Evolutionary conservation across 2,888 invertebrate genomes (phyloP).

Genomic region (Arrhopalites spinosus): DNA sequence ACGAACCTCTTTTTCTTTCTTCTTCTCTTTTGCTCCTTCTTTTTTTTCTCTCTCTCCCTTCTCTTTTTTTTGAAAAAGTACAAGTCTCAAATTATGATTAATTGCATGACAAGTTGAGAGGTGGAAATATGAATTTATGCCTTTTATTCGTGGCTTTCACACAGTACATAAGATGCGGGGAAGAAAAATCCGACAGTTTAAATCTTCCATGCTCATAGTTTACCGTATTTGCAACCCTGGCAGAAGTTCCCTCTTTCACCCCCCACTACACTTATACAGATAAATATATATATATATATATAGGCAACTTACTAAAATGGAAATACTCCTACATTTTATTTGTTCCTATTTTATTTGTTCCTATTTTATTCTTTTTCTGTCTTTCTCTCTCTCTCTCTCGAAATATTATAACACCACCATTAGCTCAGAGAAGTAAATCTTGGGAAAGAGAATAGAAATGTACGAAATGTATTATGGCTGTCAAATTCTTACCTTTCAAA

Average conservation of each 20-base stretch:
- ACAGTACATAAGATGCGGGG: slow-evolving; percentile 21
- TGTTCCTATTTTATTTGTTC: background rate
- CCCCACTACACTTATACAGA: background rate
- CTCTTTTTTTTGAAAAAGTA: slow-evolving; percentile 27
- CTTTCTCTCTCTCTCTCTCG: no score
- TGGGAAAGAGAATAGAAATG: background rate
- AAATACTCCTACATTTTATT: background rate
- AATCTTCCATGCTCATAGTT: slow-evolving; percentile 28
- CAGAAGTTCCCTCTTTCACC: slow-evolving; percentile 21
- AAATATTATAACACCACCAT: no score
- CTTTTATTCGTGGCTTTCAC: slow-evolving; percentile 40
- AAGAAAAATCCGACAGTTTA: slow-evolving; percentile 36
- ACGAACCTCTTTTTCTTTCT: slow-evolving; percentile 7
- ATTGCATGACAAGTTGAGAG: slow-evolving; percentile 40
- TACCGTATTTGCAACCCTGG: slow-evolving; percentile 34
- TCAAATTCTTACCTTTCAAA: background rate
- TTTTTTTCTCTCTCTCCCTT: slow-evolving; percentile 8
- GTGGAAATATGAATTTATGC: slow-evolving; percentile 46
- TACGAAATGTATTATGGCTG: background rate
- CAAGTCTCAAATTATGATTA: slow-evolving; percentile 43
- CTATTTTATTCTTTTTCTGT: no score
- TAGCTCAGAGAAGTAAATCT: no score
- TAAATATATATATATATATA: background rate
- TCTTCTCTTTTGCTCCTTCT: background rate
- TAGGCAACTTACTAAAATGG: slow-evolving; percentile 4